phyloP scores from a whole-genome alignment of 2,888 invertebrate genomes.

The Mythimna impura region DNA sequence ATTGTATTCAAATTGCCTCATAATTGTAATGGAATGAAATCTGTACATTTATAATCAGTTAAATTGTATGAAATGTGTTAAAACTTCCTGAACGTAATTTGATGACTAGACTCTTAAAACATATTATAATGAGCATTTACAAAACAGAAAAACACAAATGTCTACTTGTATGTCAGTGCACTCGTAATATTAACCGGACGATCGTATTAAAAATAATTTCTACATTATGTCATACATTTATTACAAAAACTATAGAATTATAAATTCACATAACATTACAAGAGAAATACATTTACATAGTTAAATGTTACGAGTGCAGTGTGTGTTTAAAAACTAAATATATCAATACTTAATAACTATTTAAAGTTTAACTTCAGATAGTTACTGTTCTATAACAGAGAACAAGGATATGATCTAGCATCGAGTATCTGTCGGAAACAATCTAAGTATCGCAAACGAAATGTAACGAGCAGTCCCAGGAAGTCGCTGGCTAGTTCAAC shows the following conservation, averaged over 20 bases:
- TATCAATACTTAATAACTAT: slow-evolving; percentile 81
- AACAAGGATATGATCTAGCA: slow-evolving; percentile 70
- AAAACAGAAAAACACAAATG: slow-evolving; percentile 81
- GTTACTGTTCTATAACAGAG: slow-evolving; percentile 60
- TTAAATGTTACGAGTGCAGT: slow-evolving; percentile 79
- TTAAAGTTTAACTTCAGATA: slow-evolving; percentile 83
- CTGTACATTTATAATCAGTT: slow-evolving; percentile 70
- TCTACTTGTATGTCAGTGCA: slow-evolving; percentile 71
- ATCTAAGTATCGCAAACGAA: slow-evolving; percentile 55
- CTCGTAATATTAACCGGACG: slow-evolving; percentile 67
- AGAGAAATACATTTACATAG: slow-evolving; percentile 59
- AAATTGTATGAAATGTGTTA: slow-evolving; percentile 70
- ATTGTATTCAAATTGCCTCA: slow-evolving; percentile 63
- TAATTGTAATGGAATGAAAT: slow-evolving; percentile 72
- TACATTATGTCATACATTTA: slow-evolving; percentile 51
- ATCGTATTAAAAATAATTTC: slow-evolving; percentile 55
- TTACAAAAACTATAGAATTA: slow-evolving; percentile 59
- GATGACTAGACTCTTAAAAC: slow-evolving; percentile 90
- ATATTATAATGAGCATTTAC: slow-evolving; percentile 89
- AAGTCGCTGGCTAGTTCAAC: slow-evolving; percentile 45
- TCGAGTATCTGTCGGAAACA: slow-evolving; percentile 68
- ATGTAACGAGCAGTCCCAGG: slow-evolving; percentile 35
- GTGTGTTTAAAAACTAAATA: slow-evolving; percentile 74
- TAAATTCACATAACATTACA: slow-evolving; percentile 61
- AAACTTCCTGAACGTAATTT: slow-evolving; percentile 84